Base-by-base conservation (phyloP, 2,797 vertebrate species). In the Pogoniulus pusillus region DNA sequence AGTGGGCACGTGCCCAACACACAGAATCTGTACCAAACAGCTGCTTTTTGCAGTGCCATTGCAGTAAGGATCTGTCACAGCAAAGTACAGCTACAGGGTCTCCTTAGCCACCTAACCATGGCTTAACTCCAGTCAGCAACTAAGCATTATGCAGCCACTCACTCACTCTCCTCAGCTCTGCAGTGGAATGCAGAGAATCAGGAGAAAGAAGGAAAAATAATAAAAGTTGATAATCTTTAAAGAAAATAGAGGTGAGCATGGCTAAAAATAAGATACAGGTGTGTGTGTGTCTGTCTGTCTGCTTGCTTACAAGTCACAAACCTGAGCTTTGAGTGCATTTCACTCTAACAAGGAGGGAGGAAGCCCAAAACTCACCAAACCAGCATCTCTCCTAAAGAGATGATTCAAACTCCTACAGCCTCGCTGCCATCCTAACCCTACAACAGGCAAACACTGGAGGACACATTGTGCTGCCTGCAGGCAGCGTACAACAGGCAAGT, bases 391-490 rank as follows among this genome's bases (percentile, higher is more conserved):
- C 65, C 64, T 57, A 6, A 35, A 75, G 68, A 76, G 19, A 76
- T 2, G 8, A 79, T 37, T 58, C 8, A 68, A 84, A 86, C 58
- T 60, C 32, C 73, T 66, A n/a, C 5, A 79, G 64, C 63, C 60
- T 29, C 5, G 3, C 63, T 69, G 49, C 55, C 29, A 59, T 4
- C 64, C 54, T 9, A 86, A 73, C 43, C 19, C 7, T 34, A 32
- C 85, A 92, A 86, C 71, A 65, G 66, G 66, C 37, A 77, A 95
- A 63, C 53, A 70, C 10, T 22, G 39, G 51, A 73, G 53, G 49
- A 78, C 13, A 34, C 18, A 14, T 43, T 80, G 55, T 54, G 35
- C 30, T 53, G 60, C 43, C 63, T 54, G 62, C 19, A 68, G 58
- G 54, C 15, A 27, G 35, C 5, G 1, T 22, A 8, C 35, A 57